These are phyloP conservation scores for Triplophysa rosa DNA, from an alignment of 2,113 vertebrate species.

Conservation along the genomic window DNA sequence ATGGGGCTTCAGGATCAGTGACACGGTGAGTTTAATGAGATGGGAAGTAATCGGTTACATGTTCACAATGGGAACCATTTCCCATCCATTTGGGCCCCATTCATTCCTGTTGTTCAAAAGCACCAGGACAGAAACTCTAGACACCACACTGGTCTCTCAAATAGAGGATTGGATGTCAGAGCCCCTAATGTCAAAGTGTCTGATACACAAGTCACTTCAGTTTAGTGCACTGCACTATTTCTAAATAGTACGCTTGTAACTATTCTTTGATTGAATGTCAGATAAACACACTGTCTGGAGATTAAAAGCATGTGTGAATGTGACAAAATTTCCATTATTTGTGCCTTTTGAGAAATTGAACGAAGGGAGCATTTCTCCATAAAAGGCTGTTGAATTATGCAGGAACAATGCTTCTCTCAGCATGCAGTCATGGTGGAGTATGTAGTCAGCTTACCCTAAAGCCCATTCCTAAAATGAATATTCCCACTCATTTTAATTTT, in stretches of 20 bases:
- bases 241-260: background rate
- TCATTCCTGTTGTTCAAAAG: conserved; percentile 24
- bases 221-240: background rate
- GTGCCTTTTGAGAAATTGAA: conserved; percentile 2
- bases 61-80: conserved; percentile 43
- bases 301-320: background rate
- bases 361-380: conserved; percentile 16
- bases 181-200: conserved; percentile 5
- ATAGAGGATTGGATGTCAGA: conserved; percentile 51
- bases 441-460: conserved; percentile 2
- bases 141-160: conserved; percentile 29
- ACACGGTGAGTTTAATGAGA: conserved; percentile 23
- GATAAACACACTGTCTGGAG: background rate
- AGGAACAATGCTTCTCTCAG: conserved; percentile 34
- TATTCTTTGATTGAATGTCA: background rate
- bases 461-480: conserved; percentile 4
- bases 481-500: background rate
- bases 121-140: conserved; percentile 37
- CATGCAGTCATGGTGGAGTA: conserved; percentile 28
- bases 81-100: conserved; percentile 40
- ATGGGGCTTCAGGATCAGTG: background rate
- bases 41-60: conserved; percentile 40
- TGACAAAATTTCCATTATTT: conserved; percentile 22
- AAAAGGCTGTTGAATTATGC: conserved; percentile 53
- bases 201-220: background rate